These are phyloP conservation scores for Cryptoprocta ferox DNA, from an alignment of 2,797 vertebrate genomes.

Conservation along the genomic window DNA sequence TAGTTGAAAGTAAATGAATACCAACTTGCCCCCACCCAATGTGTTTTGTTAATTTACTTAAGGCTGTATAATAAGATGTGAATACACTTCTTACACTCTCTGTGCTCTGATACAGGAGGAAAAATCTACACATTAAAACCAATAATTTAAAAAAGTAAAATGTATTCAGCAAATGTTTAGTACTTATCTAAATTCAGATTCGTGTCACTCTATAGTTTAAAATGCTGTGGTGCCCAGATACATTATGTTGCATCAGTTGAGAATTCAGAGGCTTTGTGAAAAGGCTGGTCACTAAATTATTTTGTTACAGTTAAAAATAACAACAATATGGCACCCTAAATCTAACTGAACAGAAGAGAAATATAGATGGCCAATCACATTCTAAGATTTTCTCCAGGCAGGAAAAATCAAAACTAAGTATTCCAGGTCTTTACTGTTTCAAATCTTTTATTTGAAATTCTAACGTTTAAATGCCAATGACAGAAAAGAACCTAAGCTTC, in stretches of 20 bases:
- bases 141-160: background rate
- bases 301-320: slow-evolving; percentile 1
- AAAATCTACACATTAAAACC: slow-evolving; percentile 22
- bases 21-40: background rate
- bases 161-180: background rate
- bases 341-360: slow-evolving; percentile 7
- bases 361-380: background rate
- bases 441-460: slow-evolving; percentile 3
- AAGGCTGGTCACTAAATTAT: background rate
- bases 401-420: background rate
- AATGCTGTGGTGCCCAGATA: background rate
- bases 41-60: slow-evolving; percentile 49
- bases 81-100: background rate
- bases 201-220: background rate
- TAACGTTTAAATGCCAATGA: background rate
- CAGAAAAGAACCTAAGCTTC: background rate
- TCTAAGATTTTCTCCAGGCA: background rate
- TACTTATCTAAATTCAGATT: background rate
- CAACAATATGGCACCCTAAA: background rate
- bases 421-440: background rate
- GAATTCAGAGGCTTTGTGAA: background rate
- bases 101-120: background rate
- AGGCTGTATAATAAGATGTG: background rate
- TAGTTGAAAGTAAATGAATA: slow-evolving; percentile 59
- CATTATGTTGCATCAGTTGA: background rate